A percentile compares a stretch with the other conserved stretches of the same genome.
These are phyloP conservation scores for Argya squamiceps DNA, from an alignment of 2,797 vertebrate species.

Conservation along the genomic window DNA sequence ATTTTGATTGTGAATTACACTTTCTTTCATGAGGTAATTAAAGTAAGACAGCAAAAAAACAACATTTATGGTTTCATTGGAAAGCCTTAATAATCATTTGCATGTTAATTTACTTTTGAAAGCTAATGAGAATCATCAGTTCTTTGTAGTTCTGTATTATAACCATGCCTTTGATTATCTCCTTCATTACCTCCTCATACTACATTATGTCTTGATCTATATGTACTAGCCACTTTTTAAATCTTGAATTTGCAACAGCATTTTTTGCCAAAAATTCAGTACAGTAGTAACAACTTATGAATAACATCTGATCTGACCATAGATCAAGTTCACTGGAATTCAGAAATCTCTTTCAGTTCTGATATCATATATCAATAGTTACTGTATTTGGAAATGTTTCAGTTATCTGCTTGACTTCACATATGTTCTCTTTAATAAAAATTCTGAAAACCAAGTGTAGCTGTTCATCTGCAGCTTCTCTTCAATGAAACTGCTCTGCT, in stretches of 20 bases:
- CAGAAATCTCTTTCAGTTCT: not conserved
- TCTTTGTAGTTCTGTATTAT: not conserved
- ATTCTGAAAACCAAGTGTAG: not conserved
- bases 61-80: not conserved
- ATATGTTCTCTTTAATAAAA: not conserved
- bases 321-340: not conserved
- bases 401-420: not conserved
- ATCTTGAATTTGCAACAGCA: not conserved
- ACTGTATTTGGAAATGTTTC: not conserved
- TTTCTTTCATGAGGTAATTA: not conserved
- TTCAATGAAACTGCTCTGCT: not conserved
- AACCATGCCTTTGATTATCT: not conserved
- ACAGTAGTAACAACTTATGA: not conserved
- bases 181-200: not conserved
- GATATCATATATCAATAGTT: not conserved
- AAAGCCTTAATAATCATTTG: not conserved
- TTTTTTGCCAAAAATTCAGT: not conserved
- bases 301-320: not conserved
- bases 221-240: not conserved
- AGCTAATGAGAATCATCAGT: not conserved
- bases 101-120: not conserved
- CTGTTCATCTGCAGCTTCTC: not conserved
- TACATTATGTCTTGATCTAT: not conserved
- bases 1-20: not conserved
- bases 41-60: not conserved